phyloP scores from a whole-genome alignment of 2,113 vertebrate genomes.

The Benitochromis conjunctus region DNA sequence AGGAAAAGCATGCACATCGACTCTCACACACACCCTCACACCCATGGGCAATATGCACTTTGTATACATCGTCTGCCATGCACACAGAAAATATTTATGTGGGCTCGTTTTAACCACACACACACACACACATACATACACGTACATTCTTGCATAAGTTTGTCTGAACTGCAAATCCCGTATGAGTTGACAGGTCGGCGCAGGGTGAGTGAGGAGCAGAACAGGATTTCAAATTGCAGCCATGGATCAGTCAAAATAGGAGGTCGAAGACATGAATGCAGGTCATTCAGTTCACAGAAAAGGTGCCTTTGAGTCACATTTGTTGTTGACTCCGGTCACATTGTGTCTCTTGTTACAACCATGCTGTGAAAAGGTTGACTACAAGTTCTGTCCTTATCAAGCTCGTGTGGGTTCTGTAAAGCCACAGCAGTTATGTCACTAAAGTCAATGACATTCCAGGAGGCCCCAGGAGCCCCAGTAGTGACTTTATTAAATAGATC shows the following conservation, averaged over 20 bases:
- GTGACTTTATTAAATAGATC: background rate
- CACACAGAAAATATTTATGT: background rate
- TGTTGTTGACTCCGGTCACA: background rate
- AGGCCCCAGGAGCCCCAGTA: background rate
- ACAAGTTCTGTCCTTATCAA: background rate
- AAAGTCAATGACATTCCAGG: background rate
- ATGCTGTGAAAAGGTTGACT: background rate
- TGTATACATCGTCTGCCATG: background rate
- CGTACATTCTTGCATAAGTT: background rate
- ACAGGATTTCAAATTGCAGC: background rate
- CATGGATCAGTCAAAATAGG: background rate
- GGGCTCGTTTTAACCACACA: constrained; percentile 9
- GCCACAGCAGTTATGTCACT: background rate
- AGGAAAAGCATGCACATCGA: background rate
- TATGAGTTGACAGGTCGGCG: background rate
- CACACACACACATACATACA: background rate
- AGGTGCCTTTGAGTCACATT: background rate
- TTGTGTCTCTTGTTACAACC: background rate
- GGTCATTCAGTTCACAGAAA: background rate
- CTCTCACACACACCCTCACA: background rate
- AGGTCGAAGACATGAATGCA: background rate
- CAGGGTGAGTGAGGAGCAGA: background rate
- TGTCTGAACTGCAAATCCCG: background rate
- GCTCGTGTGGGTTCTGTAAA: background rate
- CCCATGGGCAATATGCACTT: background rate